Percentiles rank a stretch among this genome's conserved stretches.
phyloP scores from a whole-genome alignment of 1,140 invertebrate genomes.

The Diabrotica virgifera region DNA sequence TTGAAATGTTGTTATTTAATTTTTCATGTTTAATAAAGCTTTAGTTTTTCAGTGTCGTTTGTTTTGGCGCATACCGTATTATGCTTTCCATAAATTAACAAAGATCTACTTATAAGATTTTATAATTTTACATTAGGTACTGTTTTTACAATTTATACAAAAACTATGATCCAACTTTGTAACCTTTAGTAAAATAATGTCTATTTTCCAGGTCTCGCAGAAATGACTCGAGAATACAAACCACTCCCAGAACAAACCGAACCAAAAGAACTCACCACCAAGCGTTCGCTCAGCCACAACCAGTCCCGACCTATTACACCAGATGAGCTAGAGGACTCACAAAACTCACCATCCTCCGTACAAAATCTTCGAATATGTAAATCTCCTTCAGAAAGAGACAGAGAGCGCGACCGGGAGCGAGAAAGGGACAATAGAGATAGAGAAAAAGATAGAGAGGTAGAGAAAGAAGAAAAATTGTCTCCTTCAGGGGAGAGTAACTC shows the following conservation, averaged over 20 bases:
- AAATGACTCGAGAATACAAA: slow-evolving; percentile 67
- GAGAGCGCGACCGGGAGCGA: slow-evolving; percentile 30
- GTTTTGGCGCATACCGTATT: no score
- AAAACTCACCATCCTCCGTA: slow-evolving; percentile 16
- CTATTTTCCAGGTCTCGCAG: slow-evolving; percentile 66
- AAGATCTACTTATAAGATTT: no score
- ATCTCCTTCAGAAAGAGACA: slow-evolving; percentile 19
- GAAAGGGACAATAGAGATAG: slow-evolving; percentile 25
- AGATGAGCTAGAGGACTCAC: slow-evolving; percentile 5
- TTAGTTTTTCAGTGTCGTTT: no score
- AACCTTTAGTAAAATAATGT: neutral
- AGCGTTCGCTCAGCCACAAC: slow-evolving; percentile 23
- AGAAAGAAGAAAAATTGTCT: slow-evolving; percentile 36
- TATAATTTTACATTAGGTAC: neutral
- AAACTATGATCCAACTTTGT: no score
- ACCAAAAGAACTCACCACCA: slow-evolving; percentile 44
- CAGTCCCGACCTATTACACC: slow-evolving; percentile 13
- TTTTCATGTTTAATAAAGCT: no score
- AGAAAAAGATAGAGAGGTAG: slow-evolving; percentile 30
- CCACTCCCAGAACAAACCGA: slow-evolving; percentile 45
- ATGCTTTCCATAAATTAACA: no score
- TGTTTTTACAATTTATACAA: neutral
- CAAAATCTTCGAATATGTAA: slow-evolving; percentile 28
- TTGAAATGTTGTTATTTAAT: no score
- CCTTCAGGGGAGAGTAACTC: slow-evolving; percentile 44